Base-by-base conservation (phyloP, 2,113 vertebrate genomes). In the Tachysurus vachellii region DNA sequence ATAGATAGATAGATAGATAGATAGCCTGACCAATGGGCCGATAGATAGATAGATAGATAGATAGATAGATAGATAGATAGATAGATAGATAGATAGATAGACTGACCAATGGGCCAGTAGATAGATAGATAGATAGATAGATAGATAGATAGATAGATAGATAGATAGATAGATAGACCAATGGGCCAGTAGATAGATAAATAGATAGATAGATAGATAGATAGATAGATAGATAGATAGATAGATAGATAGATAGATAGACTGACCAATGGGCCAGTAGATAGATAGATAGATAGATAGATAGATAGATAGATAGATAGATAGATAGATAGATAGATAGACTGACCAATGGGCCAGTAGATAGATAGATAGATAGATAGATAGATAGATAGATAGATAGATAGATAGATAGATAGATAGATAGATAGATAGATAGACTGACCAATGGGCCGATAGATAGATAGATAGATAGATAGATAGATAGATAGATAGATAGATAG, bases 121-220 rank as follows among this genome's bases (percentile, higher is more conserved):
- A 50, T 4, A 53, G 42, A 50, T 14, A 28, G 47, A 77, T 17
- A 77, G 9, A 28, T 10, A 28, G 14, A 47, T 17, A 47, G 42
- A 73, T 1, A 47, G 70, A 77, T 19, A 79, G 53, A 56, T 7
- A 31, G 77, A 80, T 13, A 42, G 77, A 80, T 23, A 59, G 54
- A 80, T 42, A 59, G 79, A 80, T 59, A 80, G 77, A 80, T 21
- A 57, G 53, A 57, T 36, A 80, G 28, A 80, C n/a, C n/a, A n/a
- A n/a, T n/a, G n/a, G n/a, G n/a, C n/a, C n/a, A n/a, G n/a, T n/a
- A n/a, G n/a, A n/a, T n/a, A n/a, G n/a, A n/a, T n/a, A n/a, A n/a
- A n/a, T 5, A 26, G 44, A 50, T 4, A 53, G 42, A 50, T 14
- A 28, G 47, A 77, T 17, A 77, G 9, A 28, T 10, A 28, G 14